Evolutionary conservation across 2,888 invertebrate genomes (phyloP).

Genomic region (Helleia helle): DNA sequence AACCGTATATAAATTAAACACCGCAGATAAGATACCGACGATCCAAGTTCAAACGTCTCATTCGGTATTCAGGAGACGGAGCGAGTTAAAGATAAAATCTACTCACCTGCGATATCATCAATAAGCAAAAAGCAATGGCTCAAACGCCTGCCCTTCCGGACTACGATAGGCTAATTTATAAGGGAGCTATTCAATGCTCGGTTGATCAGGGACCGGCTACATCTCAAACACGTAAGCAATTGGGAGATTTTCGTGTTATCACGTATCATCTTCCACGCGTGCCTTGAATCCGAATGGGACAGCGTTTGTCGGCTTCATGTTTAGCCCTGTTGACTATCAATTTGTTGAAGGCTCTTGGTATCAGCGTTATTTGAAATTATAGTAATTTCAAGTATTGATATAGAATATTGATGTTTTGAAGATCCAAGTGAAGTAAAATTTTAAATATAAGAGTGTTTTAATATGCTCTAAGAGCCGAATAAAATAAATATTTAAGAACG

Average conservation of each 20-base stretch:
- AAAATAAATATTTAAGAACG: no score
- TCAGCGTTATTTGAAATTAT: conserved; percentile 9
- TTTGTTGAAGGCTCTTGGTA: conserved; percentile 18
- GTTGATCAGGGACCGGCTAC: conserved; percentile 41
- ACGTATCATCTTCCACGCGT: conserved; percentile 69
- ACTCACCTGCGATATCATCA: conserved; percentile 50
- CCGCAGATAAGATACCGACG: conserved; percentile 6
- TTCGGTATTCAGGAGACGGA: conserved; percentile 55
- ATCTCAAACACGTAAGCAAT: conserved; percentile 69
- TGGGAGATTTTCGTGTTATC: conserved; percentile 73
- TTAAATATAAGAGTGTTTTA: no score
- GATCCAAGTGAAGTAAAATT: no score
- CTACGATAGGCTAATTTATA: conserved; percentile 62
- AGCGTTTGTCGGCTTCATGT: conserved; percentile 29
- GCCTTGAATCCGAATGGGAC: conserved; percentile 43
- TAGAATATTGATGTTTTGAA: no score
- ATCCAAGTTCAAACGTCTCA: conserved; percentile 20
- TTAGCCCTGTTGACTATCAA: conserved; percentile 42
- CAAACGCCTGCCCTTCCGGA: conserved; percentile 50
- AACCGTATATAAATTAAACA: neutral
- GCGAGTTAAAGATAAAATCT: conserved; percentile 65
- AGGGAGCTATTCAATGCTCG: conserved; percentile 63
- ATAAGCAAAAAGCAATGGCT: conserved; percentile 52
- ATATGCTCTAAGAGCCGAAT: no score
- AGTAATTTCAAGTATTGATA: no score